Evolutionary conservation across 2,888 invertebrate genomes (phyloP), one percentile per base, ranked within the genome.

Genomic region (Choreutis nemorana): DNA sequence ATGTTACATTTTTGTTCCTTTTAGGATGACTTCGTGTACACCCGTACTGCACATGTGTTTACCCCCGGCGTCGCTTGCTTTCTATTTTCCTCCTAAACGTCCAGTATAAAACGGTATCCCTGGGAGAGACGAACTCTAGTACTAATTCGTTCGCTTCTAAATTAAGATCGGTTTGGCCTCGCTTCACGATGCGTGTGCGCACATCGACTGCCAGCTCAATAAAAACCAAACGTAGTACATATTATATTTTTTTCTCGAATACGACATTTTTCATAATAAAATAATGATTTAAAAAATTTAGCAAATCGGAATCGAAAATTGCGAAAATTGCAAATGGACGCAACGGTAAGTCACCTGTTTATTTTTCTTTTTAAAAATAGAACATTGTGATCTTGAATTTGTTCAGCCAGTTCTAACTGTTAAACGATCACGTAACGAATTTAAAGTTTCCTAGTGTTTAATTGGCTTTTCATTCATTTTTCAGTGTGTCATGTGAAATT

Each of bases 191-290:
- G 77, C 65, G 61, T 50, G 39, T 46, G 61, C 73, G 71, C 75
- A 72, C 50, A 58, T 44, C 49, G 45, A 49, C 44, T 51, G 55
- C 38, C 45, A 56, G 49, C 60, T 50, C 64, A 61, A 57, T 56
- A 62, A 71, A 65, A 68, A 58, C 54, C 59, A 71, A 70, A 66
- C 77, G 73, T 64, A 70, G 68, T 55, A 66, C 70, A 62, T 72
- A 68, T 67, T 68, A 70, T 71, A 72, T 71, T 67, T 72, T 70
- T 62, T 55, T 48, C 44, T 55, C 65, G 65, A 72, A 55, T 46
- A 45, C 63, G 59, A 65, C 48, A 51, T 58, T 54, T 45, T n/a
- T n/a, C n/a, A n/a, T n/a, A n/a, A n/a, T n/a, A n/a, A n/a, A n/a
- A n/a, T n/a, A n/a, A n/a, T n/a, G n/a, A n/a, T n/a, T n/a, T n/a